These are phyloP conservation scores for Trematomus bernacchii DNA, from an alignment of 2,797 vertebrate genomes.

Conservation along the genomic window DNA sequence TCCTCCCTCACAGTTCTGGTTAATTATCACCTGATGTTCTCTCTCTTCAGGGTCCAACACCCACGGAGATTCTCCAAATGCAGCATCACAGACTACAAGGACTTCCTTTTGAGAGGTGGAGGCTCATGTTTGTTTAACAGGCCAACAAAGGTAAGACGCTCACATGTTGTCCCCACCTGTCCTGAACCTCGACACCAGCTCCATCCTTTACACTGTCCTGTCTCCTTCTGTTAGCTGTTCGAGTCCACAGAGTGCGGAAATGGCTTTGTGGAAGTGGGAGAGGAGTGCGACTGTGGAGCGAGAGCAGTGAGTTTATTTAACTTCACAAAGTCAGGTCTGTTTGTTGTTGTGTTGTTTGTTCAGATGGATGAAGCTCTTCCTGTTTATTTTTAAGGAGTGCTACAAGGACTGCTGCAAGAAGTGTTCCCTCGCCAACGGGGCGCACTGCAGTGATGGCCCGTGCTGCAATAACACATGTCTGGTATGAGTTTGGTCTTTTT, in stretches of 20 bases:
- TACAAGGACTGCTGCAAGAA: conserved; percentile 98
- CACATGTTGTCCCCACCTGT: neutral
- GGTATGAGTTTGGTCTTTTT: conserved; percentile 78
- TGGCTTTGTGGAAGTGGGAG: conserved; percentile 95
- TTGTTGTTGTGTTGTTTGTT: conserved; percentile 19
- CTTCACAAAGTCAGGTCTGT: conserved; percentile 3
- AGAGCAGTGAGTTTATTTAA: conserved; percentile 86
- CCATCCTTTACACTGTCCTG: conserved; percentile 11
- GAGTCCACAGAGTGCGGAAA: conserved; percentile 95
- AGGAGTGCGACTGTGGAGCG: conserved; percentile 96
- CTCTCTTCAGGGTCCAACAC: conserved; percentile 89
- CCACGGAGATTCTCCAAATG: conserved; percentile 96
- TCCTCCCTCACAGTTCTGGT: neutral
- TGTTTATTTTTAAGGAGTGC: conserved; percentile 88
- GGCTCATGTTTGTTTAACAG: conserved; percentile 98
- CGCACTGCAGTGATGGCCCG: conserved; percentile 96
- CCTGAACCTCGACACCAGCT: conserved; percentile 2
- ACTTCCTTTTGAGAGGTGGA: conserved; percentile 94
- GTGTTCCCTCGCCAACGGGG: conserved; percentile 96
- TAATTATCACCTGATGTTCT: conserved; percentile 31
- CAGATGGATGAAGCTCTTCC: conserved; percentile 5
- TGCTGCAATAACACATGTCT: conserved; percentile 97
- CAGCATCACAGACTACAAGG: conserved; percentile 96
- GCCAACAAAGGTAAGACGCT: conserved; percentile 91
- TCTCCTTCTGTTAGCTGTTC: conserved; percentile 88